Percentiles rank a stretch among this genome's conserved stretches.
These are phyloP conservation scores for Chouioia cunea DNA, from an alignment of 2,888 invertebrate genomes.

Conservation along the genomic window DNA sequence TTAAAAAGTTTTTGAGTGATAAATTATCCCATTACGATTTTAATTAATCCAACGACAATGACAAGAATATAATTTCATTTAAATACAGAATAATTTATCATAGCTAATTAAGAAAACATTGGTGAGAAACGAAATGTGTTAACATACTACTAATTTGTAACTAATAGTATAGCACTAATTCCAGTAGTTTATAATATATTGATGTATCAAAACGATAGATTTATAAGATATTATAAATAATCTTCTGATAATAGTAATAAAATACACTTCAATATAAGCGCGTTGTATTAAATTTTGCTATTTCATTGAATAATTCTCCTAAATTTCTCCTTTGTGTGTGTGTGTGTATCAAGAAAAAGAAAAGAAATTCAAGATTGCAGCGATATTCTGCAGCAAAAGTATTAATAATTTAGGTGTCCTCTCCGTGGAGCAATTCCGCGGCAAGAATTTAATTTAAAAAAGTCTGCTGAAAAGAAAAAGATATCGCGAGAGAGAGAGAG, in stretches of 20 bases:
- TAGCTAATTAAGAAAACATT: neutral
- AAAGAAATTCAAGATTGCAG: neutral
- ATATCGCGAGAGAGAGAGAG: neutral
- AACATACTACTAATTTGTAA: slow-evolving; percentile 36
- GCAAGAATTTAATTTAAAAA: slow-evolving; percentile 44
- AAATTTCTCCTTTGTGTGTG: too few relatives aligned
- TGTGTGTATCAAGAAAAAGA: too few relatives aligned
- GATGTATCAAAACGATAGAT: slow-evolving; percentile 64
- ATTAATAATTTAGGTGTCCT: slow-evolving; percentile 28
- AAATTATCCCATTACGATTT: too few relatives aligned
- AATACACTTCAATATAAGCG: slow-evolving; percentile 59
- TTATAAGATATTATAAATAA: slow-evolving; percentile 58
- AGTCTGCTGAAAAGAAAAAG: neutral
- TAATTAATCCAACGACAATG: too few relatives aligned
- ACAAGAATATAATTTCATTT: neutral
- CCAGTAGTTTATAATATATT: slow-evolving; percentile 55
- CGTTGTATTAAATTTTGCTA: neutral
- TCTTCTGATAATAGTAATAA: slow-evolving; percentile 53
- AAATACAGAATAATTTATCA: neutral
- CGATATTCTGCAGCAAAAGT: slow-evolving; percentile 1
- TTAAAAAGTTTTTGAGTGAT: neutral
- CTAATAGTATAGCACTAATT: slow-evolving; percentile 34
- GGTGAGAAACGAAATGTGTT: slow-evolving; percentile 9
- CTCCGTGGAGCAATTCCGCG: neutral
- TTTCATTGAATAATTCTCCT: too few relatives aligned